phyloP scores from a whole-genome alignment of 2,113 vertebrate species.

The Chiloscyllium plagiosum region DNA sequence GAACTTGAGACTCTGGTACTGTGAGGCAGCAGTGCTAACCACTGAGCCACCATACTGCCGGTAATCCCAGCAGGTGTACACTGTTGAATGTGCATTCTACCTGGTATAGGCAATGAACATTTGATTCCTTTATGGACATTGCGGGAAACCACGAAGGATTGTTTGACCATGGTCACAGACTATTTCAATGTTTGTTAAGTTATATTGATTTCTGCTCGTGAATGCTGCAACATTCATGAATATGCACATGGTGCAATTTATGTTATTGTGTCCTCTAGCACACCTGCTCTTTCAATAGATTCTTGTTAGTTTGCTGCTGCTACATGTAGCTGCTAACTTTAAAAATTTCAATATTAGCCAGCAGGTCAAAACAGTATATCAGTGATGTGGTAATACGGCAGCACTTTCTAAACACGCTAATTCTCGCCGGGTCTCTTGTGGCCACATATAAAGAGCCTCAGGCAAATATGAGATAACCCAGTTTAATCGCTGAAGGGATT shows the following conservation, averaged over 20 bases:
- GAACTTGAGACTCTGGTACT: too few species aligned
- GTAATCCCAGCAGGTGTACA: too few species aligned
- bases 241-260: not conserved
- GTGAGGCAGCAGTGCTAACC: too few species aligned
- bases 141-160: too few species aligned
- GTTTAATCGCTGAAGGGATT: not conserved
- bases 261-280: not conserved
- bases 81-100: too few species aligned
- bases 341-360: not conserved
- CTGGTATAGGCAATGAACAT: too few species aligned
- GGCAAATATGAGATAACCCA: not conserved
- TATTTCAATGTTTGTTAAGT: too few species aligned
- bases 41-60: too few species aligned
- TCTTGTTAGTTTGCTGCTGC: not conserved
- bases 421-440: not conserved
- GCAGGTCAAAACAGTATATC: not conserved
- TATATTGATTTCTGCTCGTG: not conserved
- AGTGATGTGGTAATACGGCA: not conserved
- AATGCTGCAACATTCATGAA: not conserved
- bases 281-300: not conserved
- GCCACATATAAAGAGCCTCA: not conserved
- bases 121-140: too few species aligned
- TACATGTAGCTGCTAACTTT: not conserved
- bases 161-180: too few species aligned
- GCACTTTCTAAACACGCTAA: not conserved